Base-by-base conservation (phyloP, 1,140 invertebrate genomes). In the Cardiocondyla obscurior region DNA sequence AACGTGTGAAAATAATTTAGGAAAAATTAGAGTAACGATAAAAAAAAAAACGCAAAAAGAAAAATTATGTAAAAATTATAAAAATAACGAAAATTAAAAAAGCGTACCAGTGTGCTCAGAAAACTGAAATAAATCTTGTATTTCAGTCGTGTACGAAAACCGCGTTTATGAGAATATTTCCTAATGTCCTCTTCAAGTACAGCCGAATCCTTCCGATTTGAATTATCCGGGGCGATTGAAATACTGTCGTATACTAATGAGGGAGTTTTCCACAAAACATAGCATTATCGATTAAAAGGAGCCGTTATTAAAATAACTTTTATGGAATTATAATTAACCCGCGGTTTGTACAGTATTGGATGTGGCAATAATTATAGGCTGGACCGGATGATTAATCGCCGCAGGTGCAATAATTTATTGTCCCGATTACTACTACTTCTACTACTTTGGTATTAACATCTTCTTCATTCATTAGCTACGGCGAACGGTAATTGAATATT, bases 371-470 rank as follows among this genome's bases (percentile, higher is more conserved):
- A 88, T 88, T 87, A 81, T 69, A 87, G 85, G 28, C 69, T 55
- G 19, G 8, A 51, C n/a, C 85, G 74, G 65, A 44, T 88, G 85
- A 88, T 88, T 85, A 85, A 88, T 88, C 62, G 77, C 82, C 46
- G 64, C 65, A 64, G 81, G 69, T 83, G 74, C 69, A 83, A 87
- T 87, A 83, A 88, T 88, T 88, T 82, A 88, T 88, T 87, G 85
- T 87, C 82, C 57, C 85, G n/a, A 36, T 33, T 77, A 51, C 46
- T 79, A 53, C 46, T 69, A 39, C 74, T 57, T 84, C 70, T 65
- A 72, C 44, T 72, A 58, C 60, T 28, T 83, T n/a, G 22, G 19
- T 28, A 44, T 60, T 86, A 87, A 87, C 85, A 55, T 88, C 86
- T 88, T 87, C 44, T 83, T 88, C 33, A 62, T 30, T 58, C 39